Percentiles rank a stretch among this genome's conserved stretches.
phyloP scores from a whole-genome alignment of 2,888 invertebrate species.

The Plagodis dolabraria region DNA sequence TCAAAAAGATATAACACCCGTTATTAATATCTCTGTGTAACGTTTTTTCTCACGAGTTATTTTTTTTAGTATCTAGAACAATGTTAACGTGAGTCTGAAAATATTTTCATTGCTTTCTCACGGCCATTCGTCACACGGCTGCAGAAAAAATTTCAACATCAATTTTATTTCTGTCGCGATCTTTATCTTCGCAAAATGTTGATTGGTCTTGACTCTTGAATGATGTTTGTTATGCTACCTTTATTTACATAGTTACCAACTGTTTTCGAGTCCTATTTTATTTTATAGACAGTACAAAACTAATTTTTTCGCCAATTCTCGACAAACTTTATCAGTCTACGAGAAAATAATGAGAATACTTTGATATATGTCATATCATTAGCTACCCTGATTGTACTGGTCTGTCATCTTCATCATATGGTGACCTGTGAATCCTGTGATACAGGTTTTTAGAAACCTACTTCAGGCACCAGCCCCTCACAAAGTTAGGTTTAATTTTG shows the following conservation, averaged over 20 bases:
- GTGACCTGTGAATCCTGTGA: too few relatives aligned
- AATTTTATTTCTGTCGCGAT: constrained; percentile 27
- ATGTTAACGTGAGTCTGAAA: constrained; percentile 29
- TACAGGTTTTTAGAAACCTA: too few relatives aligned
- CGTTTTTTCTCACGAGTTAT: constrained; percentile 2
- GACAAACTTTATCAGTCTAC: too few relatives aligned
- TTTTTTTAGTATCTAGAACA: constrained; percentile 32
- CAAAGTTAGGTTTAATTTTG: too few relatives aligned
- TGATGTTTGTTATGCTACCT: constrained; percentile 3
- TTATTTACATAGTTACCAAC: not conserved
- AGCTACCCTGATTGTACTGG: too few relatives aligned
- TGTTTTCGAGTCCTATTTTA: too few relatives aligned
- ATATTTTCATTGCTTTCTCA: constrained; percentile 33
- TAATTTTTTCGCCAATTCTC: too few relatives aligned
- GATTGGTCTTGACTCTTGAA: constrained; percentile 6
- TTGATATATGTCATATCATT: too few relatives aligned
- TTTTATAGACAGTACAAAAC: too few relatives aligned
- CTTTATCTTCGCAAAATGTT: constrained; percentile 22
- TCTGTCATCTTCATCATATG: too few relatives aligned
- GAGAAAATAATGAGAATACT: too few relatives aligned
- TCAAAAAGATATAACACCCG: not conserved
- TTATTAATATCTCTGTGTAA: not conserved
- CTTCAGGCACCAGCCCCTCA: too few relatives aligned
- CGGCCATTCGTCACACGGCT: constrained; percentile 29
- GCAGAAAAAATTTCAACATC: constrained; percentile 29